Base-by-base conservation (phyloP, 1,140 invertebrate species). In the Apis dorsata region DNA sequence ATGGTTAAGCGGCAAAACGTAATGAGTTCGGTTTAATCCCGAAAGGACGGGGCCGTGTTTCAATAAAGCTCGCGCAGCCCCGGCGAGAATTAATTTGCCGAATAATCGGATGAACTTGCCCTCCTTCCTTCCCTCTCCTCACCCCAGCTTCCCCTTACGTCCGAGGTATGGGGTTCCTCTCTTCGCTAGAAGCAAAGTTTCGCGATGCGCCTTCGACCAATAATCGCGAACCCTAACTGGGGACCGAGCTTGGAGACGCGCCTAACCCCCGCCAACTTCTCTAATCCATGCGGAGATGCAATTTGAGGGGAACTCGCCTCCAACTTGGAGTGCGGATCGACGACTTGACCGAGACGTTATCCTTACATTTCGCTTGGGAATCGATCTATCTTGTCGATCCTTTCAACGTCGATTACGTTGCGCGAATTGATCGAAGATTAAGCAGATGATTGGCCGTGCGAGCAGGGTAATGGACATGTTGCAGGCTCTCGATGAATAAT, bases 231-330 rank as follows among this genome's bases (percentile, higher is more conserved):
- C 74, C 57, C 83, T 79, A 79, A 74, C 73, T 79, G 62, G 24
- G 34, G 34, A 34, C 34, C 3, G 9, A 12, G 51, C 51, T 53
- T 53, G 11, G 12, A 59, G 60, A 73, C 63, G 34, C 51, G 51
- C 59, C 77, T n/a, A 57, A 7, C 15, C 49, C 66, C 59, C 44
- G 57, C 28, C 55, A 91, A 91, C 84, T 91, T 86, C 81, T 53
- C 88, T 91, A 90, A 92, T 91, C 90, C 89, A 60, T 60, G 68
- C 60, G 73, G 83, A 44, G 34, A 88, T 83, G 89, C 88, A 90
- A 91, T 91, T 90, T 89, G 77, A 83, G 51, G 8, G 34, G 49
- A 24, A 21, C 21, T 24, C 55, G 66, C 28, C n/a, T 12, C 9
- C 13, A 65, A 49, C 19, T 72, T 65, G 17, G 10, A 15, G 28